Evolutionary conservation across 2,113 vertebrate species (phyloP).

Genomic region (Chionomys nivalis): DNA sequence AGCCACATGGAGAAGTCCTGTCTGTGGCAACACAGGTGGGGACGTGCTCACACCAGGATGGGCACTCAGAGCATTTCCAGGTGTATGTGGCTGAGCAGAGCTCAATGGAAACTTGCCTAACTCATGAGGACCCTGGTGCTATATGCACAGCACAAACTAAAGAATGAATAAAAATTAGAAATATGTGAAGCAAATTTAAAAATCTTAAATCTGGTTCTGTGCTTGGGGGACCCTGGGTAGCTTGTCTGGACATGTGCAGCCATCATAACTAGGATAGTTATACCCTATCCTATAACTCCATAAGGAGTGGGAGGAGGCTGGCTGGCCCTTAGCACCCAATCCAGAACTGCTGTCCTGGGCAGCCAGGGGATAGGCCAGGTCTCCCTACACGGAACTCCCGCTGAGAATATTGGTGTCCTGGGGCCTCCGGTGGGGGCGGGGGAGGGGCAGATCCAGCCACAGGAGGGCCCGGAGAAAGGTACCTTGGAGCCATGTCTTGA

Average conservation of each 20-base stretch:
- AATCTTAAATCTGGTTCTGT: neutral
- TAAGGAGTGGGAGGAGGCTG: neutral
- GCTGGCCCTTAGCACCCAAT: neutral
- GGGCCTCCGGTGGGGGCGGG: neutral
- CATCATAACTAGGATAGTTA: neutral
- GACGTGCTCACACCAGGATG: neutral
- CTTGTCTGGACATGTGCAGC: neutral
- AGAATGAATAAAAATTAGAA: neutral
- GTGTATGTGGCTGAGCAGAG: neutral
- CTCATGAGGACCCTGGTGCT: neutral
- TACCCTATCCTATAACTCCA: too few relatives aligned
- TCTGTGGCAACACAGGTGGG: neutral
- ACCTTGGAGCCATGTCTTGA: conserved; percentile 97
- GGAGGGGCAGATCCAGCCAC: neutral
- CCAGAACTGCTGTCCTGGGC: neutral
- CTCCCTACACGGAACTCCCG: neutral
- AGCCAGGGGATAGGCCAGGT: neutral
- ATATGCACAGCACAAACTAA: neutral
- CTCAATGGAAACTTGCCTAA: neutral
- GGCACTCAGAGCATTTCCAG: fast-evolving
- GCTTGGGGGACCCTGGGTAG: neutral
- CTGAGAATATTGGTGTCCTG: neutral
- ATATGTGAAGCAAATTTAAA: neutral
- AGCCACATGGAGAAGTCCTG: neutral
- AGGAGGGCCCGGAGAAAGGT: neutral